Base-by-base conservation (phyloP, 2,888 invertebrate species). In the Limnephilus rhombicus region DNA sequence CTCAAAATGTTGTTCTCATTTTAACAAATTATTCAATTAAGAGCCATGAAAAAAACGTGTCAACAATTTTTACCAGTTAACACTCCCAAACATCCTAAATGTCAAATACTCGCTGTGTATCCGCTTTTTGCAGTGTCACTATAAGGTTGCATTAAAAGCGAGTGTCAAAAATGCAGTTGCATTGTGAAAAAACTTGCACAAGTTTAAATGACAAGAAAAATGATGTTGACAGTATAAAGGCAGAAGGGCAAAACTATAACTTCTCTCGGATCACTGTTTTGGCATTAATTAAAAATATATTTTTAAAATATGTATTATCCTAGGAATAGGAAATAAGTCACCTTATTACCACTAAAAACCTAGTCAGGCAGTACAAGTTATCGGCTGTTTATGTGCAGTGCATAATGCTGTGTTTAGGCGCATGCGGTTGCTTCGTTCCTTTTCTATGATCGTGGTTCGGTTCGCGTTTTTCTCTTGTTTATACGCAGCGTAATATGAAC, bases 151-250 rank as follows among this genome's bases (percentile, higher is more conserved):
- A 18, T 53, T 34, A 88, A 88, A 88, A 53, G 68, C 68, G 37
- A 34, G 88, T 88, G 88, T 88, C 68, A 88, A 88, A 88, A 88
- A 68, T 68, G 53, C 88, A 68, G 88, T 88, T 68, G 88, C 88
- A 80, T 68, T 68, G 34, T 45, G 24, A 24, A 83, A 68, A 83
- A 83, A 37, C 37, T 24, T 9, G 86, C n/a, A 41, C 86, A 29
- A 29, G 86, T 49, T 85, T 18, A n/a, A 41, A 13, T n/a, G 45
- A 45, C 86, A 29, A 86, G 29, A 86, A 45, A 45, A 86, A 24
- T 37, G 2, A 68, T 68, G 68, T 68, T 7, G 68, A 24, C 9
- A 7, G 24, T 68, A n/a, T 68, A n/a, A n/a, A 68, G n/a, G 68
- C 68, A 68, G 68, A 7, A 68, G 24, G 2, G 9, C 9, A n/a